Base-by-base conservation (phyloP, 2,888 invertebrate species). In the Drosophila acutilabella region DNA sequence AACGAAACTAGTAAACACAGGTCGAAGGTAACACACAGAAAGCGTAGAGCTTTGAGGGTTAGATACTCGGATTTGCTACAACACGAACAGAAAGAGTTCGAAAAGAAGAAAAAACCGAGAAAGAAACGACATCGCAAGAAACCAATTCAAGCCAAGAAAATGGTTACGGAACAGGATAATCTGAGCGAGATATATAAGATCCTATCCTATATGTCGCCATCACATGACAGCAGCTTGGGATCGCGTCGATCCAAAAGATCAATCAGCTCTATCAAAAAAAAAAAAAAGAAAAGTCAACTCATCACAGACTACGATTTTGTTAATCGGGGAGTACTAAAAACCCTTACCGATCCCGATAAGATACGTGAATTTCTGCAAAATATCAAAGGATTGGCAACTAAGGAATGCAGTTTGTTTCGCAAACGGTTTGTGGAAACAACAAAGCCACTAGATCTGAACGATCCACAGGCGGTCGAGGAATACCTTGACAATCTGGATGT, bases 351-450 rank as follows among this genome's bases (percentile, higher is more conserved):
- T 18, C 50, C 33, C 13, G 18, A 50, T 13, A 1, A 18, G 2
- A 50, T 33, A 33, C 18, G 4, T 4, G 33, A 50, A 33, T 50
- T 50, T n/a, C 8, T 50, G 33, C 16, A 6, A 50, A 50, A 50
- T 50, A 36, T 50, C 5, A 16, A n/a, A 7, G 13, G 13, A 36
- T 18, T 50, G 4, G 33, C 50, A 3, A 18, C 50, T 8, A 36
- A 33, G 33, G 33, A 50, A 3, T 50, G 18, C n/a, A n/a, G 16
- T 7, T n/a, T 36, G 18, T 50, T 33, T 50, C 33, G 18, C 6
- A 4, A 50, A 1, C 6, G 4, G 6, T 50, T 50, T 50, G 7
- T 50, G 2, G 18, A 50, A 18, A 36, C 4, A 1, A 16, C 13
- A 8, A 50, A 7, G 8, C 2, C 33, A 2, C 50, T 13, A n/a